A percentile compares a stretch with the other conserved stretches of the same genome.
phyloP scores from a whole-genome alignment of 64 coral and sea anemone genomes.

The Pocillopora verrucosa region DNA sequence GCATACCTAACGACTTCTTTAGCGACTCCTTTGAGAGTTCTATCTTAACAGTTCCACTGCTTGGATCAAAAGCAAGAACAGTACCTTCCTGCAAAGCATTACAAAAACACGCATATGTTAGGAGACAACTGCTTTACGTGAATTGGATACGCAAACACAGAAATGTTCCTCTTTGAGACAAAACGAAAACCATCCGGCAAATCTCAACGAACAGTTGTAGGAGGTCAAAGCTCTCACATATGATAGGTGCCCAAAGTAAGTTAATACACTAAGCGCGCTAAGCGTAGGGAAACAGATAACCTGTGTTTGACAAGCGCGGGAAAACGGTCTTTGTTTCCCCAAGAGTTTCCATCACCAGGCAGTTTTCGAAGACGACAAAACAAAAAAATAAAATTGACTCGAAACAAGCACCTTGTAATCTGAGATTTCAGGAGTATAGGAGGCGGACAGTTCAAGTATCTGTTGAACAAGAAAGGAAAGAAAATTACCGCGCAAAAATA shows the following conservation, averaged over 20 bases:
- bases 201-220: too few relatives aligned
- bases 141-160: background rate
- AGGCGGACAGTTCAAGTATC: slow-evolving; percentile 68
- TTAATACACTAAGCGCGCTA: background rate
- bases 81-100: slow-evolving; percentile 54
- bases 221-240: too few relatives aligned
- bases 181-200: background rate
- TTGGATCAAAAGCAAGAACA: slow-evolving; percentile 61
- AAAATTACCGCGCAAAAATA: background rate
- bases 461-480: background rate
- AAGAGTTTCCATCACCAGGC: too few relatives aligned
- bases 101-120: background rate
- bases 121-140: background rate
- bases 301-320: background rate
- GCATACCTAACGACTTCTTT: slow-evolving; percentile 51
- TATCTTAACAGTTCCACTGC: slow-evolving; percentile 37
- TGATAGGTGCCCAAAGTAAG: too few relatives aligned
- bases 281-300: background rate
- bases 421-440: slow-evolving; percentile 72
- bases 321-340: too few relatives aligned
- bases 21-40: slow-evolving; percentile 73
- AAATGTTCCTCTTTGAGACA: background rate
- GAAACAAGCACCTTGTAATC: slow-evolving; percentile 55
- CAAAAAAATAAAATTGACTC: background rate
- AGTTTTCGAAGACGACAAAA: background rate